Conservation (phyloP, 2,888 invertebrate genomes). For the Harpalus rubripes region DNA sequence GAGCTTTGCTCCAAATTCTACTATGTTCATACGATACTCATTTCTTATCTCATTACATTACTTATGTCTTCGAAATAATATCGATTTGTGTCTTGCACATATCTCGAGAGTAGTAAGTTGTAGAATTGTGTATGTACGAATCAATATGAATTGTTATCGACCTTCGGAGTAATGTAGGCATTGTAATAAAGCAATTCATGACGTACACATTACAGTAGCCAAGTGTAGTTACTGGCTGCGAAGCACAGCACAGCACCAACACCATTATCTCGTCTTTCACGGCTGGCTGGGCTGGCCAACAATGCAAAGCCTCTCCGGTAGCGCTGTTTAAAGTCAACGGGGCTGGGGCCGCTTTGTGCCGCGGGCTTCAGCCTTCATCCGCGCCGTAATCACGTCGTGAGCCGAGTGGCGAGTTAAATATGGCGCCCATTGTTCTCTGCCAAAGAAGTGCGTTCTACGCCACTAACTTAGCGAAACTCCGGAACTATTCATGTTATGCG, state of each 20-base stretch:
- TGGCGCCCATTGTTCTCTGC: slow-evolving; percentile 32
- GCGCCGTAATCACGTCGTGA: slow-evolving; percentile 30
- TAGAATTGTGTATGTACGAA: neutral
- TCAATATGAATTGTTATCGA: slow-evolving; percentile 1
- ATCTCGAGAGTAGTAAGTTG: neutral
- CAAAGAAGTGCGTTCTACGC: slow-evolving; percentile 45
- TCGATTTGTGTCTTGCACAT: neutral
- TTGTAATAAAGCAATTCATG: neutral
- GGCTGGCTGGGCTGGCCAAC: slow-evolving; percentile 50
- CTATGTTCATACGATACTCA: too few species aligned
- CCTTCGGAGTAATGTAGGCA: neutral
- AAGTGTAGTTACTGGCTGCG: neutral
- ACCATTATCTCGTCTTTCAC: slow-evolving; percentile 64
- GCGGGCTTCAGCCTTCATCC: slow-evolving; percentile 23
- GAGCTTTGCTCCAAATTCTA: too few species aligned
- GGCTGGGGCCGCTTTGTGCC: slow-evolving; percentile 29
- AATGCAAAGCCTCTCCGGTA: slow-evolving; percentile 40
- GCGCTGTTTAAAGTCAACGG: slow-evolving; percentile 41
- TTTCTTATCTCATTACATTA: too few species aligned
- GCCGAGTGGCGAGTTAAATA: slow-evolving; percentile 52
- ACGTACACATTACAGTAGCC: too few species aligned
- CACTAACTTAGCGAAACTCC: slow-evolving; percentile 40
- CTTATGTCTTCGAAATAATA: neutral
- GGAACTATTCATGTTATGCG: slow-evolving; percentile 51
- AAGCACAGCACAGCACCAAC: slow-evolving; percentile 21